Evolutionary conservation across 2,113 vertebrate genomes (phyloP), one percentile per base, ranked within the genome.

Genomic region (Spermophilus dauricus): DNA sequence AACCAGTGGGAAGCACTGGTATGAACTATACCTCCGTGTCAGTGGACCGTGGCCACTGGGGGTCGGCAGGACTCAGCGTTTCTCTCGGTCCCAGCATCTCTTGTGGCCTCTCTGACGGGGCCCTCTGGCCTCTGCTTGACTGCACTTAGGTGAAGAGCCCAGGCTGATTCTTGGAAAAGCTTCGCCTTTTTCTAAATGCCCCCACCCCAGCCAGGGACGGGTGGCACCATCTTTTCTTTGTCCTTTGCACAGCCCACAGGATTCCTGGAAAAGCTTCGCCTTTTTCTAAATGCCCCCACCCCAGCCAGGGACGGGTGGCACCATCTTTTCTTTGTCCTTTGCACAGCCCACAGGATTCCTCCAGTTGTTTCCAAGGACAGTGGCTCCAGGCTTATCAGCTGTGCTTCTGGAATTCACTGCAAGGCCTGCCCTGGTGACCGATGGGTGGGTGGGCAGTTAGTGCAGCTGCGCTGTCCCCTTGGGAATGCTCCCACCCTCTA

Each of bases 21-120:
- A 3, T 0, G n/a, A 53, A 10, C 75, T 0, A 9, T 30, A 24
- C 2, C 2, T 7, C 63, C 3, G 0, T 8, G n/a, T 20, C 30
- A 0, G 84, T 18, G 42, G 32, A 24, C 16, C 0, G 16, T 32
- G 42, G 85, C 67, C 11, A 0, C 56, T 2, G 1, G 53, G 12
- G 0, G 1, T 6, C 12, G 9, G 77, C 18, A n/a, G 28, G 5
- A 5, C 28, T 61, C 51, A 37, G 39, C 76, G 63, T 84, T 65
- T 51, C 30, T 67, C 18, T 30, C 2, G 18, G 45, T 42, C 17
- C 70, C 34, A 4, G 28, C 5, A 0, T 26, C 32, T 26, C 34
- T 17, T 11, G 5, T 20, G 24, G 61, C 69, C 8, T 78, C 70
- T 56, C 58, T 34, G 48, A 37, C 0, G 48, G 48, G 24, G 39